These are phyloP conservation scores for Anthopleura sola DNA, from an alignment of 64 coral and sea anemone genomes.

Conservation along the genomic window DNA sequence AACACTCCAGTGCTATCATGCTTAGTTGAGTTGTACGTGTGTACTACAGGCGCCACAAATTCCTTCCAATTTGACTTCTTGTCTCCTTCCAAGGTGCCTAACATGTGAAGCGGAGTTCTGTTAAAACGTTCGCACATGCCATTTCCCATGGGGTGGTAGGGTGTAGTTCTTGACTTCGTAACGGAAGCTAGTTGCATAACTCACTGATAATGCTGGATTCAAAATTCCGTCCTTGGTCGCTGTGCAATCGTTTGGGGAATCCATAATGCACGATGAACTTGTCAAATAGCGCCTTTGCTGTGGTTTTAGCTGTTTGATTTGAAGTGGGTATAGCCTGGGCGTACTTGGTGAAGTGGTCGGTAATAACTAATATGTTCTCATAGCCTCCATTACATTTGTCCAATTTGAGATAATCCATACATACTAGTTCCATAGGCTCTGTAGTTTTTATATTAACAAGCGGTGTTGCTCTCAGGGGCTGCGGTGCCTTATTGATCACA, in stretches of 20 bases:
- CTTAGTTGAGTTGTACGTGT: too few species aligned
- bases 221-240: too few species aligned
- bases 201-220: too few species aligned
- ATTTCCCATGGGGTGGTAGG: too few species aligned
- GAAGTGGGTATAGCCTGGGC: background rate
- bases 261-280: conserved; percentile 2
- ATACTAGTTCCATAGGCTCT: background rate
- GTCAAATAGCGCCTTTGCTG: background rate
- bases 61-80: too few species aligned
- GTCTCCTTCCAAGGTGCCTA: too few species aligned
- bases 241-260: background rate
- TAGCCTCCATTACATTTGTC: conserved; percentile 7
- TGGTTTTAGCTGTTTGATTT: background rate
- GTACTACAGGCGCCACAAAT: too few species aligned
- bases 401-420: conserved; percentile 21
- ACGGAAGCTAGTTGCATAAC: too few species aligned
- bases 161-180: too few species aligned
- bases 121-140: too few species aligned
- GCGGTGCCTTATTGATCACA: background rate
- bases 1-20: too few species aligned
- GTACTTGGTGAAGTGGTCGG: conserved; percentile 24
- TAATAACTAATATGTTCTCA: conserved; percentile 9
- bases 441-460: background rate
- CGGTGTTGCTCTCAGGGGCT: background rate
- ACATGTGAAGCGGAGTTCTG: too few species aligned